phyloP scores from a whole-genome alignment of 2,888 invertebrate genomes.

The Trissolcus japonicus region DNA sequence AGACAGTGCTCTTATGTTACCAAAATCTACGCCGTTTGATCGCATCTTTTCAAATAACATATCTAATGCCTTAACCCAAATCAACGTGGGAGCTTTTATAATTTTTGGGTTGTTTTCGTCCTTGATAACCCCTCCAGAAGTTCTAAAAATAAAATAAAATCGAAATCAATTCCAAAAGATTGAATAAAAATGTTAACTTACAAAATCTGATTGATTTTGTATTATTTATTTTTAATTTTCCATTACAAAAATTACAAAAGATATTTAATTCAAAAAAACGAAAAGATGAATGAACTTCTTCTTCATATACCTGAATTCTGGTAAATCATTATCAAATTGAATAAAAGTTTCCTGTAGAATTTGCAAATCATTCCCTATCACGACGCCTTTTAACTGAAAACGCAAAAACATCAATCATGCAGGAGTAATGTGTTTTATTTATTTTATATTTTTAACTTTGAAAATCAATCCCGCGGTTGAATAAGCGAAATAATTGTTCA shows the following conservation, averaged over 20 bases:
- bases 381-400: slow-evolving; percentile 91
- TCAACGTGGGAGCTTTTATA: slow-evolving; percentile 88
- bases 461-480: no score
- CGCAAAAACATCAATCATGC: not conserved
- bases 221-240: not conserved
- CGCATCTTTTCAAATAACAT: slow-evolving; percentile 90
- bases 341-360: slow-evolving; percentile 88
- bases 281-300: not conserved
- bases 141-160: slow-evolving; percentile 72
- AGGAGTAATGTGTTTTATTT: not conserved
- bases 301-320: slow-evolving; percentile 87
- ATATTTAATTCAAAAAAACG: no score
- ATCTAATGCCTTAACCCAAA: slow-evolving; percentile 98
- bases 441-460: no score
- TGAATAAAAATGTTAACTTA: not conserved
- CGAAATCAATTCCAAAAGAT: not conserved
- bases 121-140: slow-evolving; percentile 80
- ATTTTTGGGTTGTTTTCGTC: slow-evolving; percentile 77
- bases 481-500: no score
- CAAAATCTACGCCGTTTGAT: slow-evolving; percentile 89
- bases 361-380: slow-evolving; percentile 85
- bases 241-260: no score
- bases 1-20: slow-evolving; percentile 88
- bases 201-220: not conserved
- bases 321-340: slow-evolving; percentile 93